Conservation (phyloP, 1,140 invertebrate genomes). For the Pseudomyrmex flavicornis region DNA sequence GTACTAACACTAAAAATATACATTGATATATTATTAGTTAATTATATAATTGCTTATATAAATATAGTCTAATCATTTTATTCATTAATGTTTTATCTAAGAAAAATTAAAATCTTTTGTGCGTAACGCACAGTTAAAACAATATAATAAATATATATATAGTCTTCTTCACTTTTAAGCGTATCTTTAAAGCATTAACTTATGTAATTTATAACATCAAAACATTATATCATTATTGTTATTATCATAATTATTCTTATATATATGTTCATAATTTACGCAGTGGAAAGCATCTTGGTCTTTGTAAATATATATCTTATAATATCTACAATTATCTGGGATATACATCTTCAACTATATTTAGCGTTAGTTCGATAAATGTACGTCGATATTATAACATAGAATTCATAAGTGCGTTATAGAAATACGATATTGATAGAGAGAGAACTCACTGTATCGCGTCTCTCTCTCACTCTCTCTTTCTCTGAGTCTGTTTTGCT, state of each 20-base stretch:
- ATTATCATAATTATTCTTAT: background rate
- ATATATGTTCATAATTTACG: background rate
- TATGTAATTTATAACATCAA: background rate
- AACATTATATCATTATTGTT: background rate
- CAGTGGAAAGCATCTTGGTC: background rate
- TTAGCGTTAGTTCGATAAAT: background rate
- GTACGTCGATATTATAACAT: slow-evolving; percentile 8
- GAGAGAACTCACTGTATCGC: slow-evolving; percentile 14
- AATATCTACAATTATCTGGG: background rate
- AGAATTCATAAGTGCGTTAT: slow-evolving; percentile 32
- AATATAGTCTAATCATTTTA: too few species aligned
- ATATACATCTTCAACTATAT: background rate
- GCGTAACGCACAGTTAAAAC: too few species aligned
- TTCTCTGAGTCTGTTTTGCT: background rate
- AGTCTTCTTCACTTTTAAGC: too few species aligned
- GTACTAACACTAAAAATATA: background rate
- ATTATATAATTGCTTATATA: too few species aligned
- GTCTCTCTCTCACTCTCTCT: background rate
- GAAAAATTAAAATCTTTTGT: slow-evolving; percentile 2
- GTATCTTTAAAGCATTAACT: background rate
- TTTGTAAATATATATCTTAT: background rate
- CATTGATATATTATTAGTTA: background rate
- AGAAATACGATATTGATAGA: slow-evolving; percentile 40
- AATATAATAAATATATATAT: background rate
- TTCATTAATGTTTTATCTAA: background rate